Base-by-base conservation (phyloP, 2,113 vertebrate species). In the Sisor rabdophorus region DNA sequence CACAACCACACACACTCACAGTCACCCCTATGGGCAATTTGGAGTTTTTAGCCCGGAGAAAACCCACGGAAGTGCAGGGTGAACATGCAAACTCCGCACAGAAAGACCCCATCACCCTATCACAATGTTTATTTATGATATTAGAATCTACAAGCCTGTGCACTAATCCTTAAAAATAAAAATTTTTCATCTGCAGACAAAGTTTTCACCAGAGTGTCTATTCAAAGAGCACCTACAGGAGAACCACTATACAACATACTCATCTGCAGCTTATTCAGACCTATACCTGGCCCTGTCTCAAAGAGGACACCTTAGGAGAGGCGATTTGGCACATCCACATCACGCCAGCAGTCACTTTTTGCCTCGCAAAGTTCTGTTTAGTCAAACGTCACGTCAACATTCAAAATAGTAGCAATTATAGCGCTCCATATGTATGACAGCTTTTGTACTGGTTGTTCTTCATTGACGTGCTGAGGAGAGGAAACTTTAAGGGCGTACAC, bases 221-320 rank as follows among this genome's bases (percentile, higher is more conserved):
- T 81, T 91, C 70, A 87, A 87, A 56, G 91, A 92, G 84, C 84
- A 50, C 20, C 69, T 91, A 78, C 87, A 91, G 75, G 89, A 91
- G 75, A 91, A 90, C 22, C 84, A 87, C 68, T 91, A 91, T 81
- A 91, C 79, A 64, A 91, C 91, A 60, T 92, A 90, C 65, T 88
- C 88, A 30, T 90, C 90, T 0, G n/a, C 81, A 32, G 47, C 80
- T 5, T 71, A 89, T 70, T 85, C 86, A 0, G 81, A 79, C 0
- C 5, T 85, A 48, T 91, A 89, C 60, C 84, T 92, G 61, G 90
- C 88, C 13, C 81, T 92, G 11, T 90, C 90, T 52, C 77, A 79
- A 30, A 81, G 75, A 67, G 91, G 91, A 3, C 70, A 76, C 47
- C 77, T 86, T 11, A 85, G 67, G 81, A 89, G 68, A 69, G 90